Evolutionary conservation across 23 tunicate genomes (phyloP), one percentile per base, ranked within the genome.

Genomic region (Phallusia fumigata): DNA sequence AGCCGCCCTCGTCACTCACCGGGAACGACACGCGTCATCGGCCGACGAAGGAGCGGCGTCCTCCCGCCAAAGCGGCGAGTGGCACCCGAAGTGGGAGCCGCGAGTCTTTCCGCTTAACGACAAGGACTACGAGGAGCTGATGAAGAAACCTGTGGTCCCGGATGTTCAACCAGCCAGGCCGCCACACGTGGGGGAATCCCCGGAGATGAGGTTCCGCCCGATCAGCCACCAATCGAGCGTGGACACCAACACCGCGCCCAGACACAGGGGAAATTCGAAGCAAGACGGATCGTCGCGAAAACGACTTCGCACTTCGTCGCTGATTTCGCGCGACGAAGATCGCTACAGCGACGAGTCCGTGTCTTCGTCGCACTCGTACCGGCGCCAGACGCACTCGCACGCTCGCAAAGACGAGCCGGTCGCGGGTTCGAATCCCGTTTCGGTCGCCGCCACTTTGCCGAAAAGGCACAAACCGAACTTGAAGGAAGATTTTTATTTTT

Each of bases 101-200:
- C 88, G 97, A 8, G 22, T 52, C 18, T 92, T 92, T 76, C 97
- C 97, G 1, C 74, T 92, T 5, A 52, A 21, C 73, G 88, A 92
- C 72, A 84, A 75, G 22, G 91, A 92, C 30, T 26, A 79, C 52
- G 80, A 75, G 18, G 83, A 88, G 65, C 84, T 92, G 88, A 80
- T 44, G 65, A 87, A 81, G 51, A 79, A 81, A 10, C 91, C 91
- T 8, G 86, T 87, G 11, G 82, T 87, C 31, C 73, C 35, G 33
- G 33, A 52, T 24, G 40, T 34, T 24, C 77, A 84, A 53, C 77
- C 75, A 31, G 75, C 87, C 51, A 76, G 52, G 32, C 75, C 58
- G 18, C 44, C 3, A 19, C 22, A 35, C 18, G 45, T 65, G 5
- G 83, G 77, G 44, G 44, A 65, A 18, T 26, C 35, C 3, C 69